Evolutionary conservation across 2,113 vertebrate genomes (phyloP), one percentile per base, ranked within the genome.

Genomic region (Ariopsis seemanni): DNA sequence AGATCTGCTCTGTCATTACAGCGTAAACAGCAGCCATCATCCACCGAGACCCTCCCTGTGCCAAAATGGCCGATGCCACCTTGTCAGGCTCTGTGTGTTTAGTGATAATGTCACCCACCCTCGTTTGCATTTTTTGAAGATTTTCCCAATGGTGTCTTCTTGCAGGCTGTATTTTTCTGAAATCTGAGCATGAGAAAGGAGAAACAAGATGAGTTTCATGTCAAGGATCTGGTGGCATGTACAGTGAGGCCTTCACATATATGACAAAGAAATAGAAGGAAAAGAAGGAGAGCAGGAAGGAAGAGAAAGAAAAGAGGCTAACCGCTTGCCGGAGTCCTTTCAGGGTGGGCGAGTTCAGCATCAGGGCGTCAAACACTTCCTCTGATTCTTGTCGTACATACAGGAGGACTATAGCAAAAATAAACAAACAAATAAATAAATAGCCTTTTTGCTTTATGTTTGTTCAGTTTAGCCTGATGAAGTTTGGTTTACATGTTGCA

Each of bases 51-150:
- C 50, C 58, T 27, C n/a, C 69, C 71, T 27, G 42, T 20, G 72
- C 69, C 84, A 78, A 77, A 78, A 52, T 85, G 72, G 72, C 48
- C 42, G 8, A 78, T 17, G 25, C 30, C 67, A 30, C n/a, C 80
- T 20, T 20, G 77, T 74, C 86, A 74, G 34, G 10, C 12, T 18
- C 63, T 17, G 14, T 67, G 55, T 65, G 65, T 52, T 79, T 17
- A 77, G 1, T 30, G 42, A n/a, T 77, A 65, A 42, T 62, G 48
- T 89, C 2, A 91, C 98, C 97, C 93, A 99, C 98, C 98, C 98
- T 93, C 98, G 95, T 94, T 98, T 99, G 96, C 98, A 99, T 89
- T 99, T 99, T 93, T 99, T 99, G 95, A 97, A 99, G 93, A 99
- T 97, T 95, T 97, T 99, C 91, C 95, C 96, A 90, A 99, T 98